Conservation (phyloP, 1,140 invertebrate species). For the Eupeodes corollae region DNA sequence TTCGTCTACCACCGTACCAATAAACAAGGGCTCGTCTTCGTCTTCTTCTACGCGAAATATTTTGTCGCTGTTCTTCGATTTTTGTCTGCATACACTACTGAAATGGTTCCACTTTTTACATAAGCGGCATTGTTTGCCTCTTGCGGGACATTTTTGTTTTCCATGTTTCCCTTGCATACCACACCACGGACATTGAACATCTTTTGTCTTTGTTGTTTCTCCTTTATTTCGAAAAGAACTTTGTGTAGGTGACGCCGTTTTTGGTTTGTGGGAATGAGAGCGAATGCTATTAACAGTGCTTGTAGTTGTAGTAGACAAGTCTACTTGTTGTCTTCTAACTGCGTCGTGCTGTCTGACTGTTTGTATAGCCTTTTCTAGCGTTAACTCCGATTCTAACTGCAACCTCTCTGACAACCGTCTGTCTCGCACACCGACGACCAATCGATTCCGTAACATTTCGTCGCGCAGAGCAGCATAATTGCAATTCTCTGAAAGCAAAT, state of each 20-base stretch:
- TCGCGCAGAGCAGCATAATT: slow-evolving; percentile 8
- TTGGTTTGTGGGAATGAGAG: too few relatives aligned
- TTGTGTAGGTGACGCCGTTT: too few relatives aligned
- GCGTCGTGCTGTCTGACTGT: neutral
- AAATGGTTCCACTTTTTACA: neutral
- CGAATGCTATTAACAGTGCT: neutral
- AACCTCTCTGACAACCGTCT: slow-evolving; percentile 1
- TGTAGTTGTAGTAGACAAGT: neutral
- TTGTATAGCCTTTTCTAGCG: slow-evolving; percentile 4
- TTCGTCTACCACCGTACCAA: too few relatives aligned
- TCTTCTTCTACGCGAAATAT: too few relatives aligned
- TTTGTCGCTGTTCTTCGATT: neutral
- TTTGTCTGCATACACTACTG: neutral
- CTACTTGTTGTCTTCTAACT: neutral
- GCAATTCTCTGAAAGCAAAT: slow-evolving; percentile 8
- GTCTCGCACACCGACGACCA: slow-evolving; percentile 8
- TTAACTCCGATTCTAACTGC: slow-evolving; percentile 3
- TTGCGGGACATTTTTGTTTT: neutral
- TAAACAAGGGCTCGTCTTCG: too few relatives aligned
- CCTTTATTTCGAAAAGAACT: too few relatives aligned
- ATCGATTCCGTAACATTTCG: slow-evolving; percentile 9
- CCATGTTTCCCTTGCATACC: neutral
- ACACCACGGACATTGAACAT: too few relatives aligned
- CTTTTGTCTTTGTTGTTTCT: too few relatives aligned
- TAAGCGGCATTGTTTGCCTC: neutral